These are phyloP conservation scores for Selenia dentaria DNA, from an alignment of 2,888 invertebrate genomes.

Conservation along the genomic window DNA sequence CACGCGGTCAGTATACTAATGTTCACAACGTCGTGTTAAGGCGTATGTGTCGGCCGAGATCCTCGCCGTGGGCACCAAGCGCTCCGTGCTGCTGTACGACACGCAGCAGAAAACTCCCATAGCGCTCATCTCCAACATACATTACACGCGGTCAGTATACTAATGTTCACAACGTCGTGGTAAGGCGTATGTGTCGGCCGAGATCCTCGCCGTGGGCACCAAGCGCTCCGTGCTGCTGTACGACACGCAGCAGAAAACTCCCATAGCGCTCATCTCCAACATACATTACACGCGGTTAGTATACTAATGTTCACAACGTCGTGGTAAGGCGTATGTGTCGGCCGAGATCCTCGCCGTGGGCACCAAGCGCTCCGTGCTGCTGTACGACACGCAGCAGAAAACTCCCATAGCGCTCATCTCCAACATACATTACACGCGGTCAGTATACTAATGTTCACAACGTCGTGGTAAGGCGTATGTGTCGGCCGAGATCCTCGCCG, in stretches of 20 bases:
- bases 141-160: slow-evolving; percentile 67
- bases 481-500: too few species aligned
- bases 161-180: too few species aligned
- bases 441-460: too few species aligned
- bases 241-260: slow-evolving; percentile 73
- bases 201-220: slow-evolving; percentile 96
- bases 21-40: too few species aligned
- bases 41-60: too few species aligned
- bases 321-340: too few species aligned
- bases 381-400: slow-evolving; percentile 76
- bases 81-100: slow-evolving; percentile 87
- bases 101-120: slow-evolving; percentile 72
- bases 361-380: slow-evolving; percentile 91
- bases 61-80: slow-evolving; percentile 96
- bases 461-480: too few species aligned
- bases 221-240: slow-evolving; percentile 89
- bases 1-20: slow-evolving; percentile 61
- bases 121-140: slow-evolving; percentile 69
- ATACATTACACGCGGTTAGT: slow-evolving; percentile 72
- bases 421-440: slow-evolving; percentile 76
- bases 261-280: slow-evolving; percentile 67
- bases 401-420: slow-evolving; percentile 67
- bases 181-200: too few species aligned
- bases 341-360: slow-evolving; percentile 98
- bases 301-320: too few species aligned